Conservation (phyloP, 1,140 invertebrate genomes). For the Latrodectus geometricus region DNA sequence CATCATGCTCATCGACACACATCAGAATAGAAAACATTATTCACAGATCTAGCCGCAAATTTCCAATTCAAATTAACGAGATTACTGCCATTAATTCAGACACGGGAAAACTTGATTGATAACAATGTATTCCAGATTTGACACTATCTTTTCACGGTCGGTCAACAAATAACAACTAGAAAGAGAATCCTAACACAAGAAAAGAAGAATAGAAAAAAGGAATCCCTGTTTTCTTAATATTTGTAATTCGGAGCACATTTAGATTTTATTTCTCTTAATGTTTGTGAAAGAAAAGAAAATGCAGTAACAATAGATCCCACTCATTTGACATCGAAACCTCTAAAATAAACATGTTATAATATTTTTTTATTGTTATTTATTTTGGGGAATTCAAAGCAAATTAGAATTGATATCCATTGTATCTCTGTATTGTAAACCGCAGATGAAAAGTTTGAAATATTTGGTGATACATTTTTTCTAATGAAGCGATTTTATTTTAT, state of each 20-base stretch:
- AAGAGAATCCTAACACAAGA: constrained; percentile 7
- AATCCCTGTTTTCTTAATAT: constrained; percentile 16
- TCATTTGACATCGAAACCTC: constrained; percentile 46
- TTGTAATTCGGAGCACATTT: constrained; percentile 7
- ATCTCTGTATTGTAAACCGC: no score
- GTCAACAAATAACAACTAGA: not conserved
- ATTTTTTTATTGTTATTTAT: no score
- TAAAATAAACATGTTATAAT: constrained; percentile 30
- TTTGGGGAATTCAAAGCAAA: no score
- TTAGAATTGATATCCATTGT: no score
- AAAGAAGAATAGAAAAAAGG: not conserved
- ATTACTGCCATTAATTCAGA: not conserved
- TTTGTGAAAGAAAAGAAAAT: not conserved
- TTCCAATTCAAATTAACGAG: no score
- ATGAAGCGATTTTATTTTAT: no score
- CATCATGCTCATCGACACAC: no score
- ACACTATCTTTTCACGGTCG: not conserved
- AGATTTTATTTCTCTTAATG: not conserved
- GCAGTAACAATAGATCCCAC: constrained; percentile 29
- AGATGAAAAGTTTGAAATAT: no score
- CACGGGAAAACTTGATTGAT: not conserved
- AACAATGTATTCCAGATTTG: not conserved
- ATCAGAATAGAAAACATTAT: no score
- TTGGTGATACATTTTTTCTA: no score
- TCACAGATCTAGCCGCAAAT: no score